A percentile compares a stretch with the other conserved stretches of the same genome.
phyloP scores from a whole-genome alignment of 2,797 vertebrate species.

The Benthosema pterotum region DNA sequence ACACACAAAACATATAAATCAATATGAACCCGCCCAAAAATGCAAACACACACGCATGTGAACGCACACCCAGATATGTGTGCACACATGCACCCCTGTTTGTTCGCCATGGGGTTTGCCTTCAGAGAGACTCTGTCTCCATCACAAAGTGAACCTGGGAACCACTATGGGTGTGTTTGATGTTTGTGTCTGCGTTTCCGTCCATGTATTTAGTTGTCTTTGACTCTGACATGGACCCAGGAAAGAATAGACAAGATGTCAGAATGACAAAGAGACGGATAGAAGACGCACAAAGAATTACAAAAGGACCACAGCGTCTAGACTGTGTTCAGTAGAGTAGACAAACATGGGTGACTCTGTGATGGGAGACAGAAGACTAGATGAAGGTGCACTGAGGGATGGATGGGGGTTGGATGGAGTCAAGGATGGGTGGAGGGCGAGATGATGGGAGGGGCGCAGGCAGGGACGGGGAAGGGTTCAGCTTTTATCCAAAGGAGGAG shows the following conservation, averaged over 20 bases:
- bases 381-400: not conserved
- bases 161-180: conserved; percentile 47
- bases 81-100: conserved; percentile 37
- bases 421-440: not conserved
- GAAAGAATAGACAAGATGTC: not conserved
- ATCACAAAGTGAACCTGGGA: conserved; percentile 63
- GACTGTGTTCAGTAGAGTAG: not conserved
- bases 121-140: conserved; percentile 63
- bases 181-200: conserved; percentile 19
- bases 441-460: conserved; percentile 8
- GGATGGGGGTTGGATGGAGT: too few species aligned
- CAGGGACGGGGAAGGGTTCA: conserved; percentile 45
- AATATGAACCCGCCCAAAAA: not conserved
- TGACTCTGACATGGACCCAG: conserved; percentile 2
- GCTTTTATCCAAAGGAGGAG: conserved; percentile 73
- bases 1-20: not conserved
- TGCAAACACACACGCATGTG: not conserved
- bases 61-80: not conserved
- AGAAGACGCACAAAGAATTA: not conserved
- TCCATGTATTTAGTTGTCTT: conserved; percentile 55
- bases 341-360: not conserved
- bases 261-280: not conserved
- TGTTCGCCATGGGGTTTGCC: conserved; percentile 68
- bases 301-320: not conserved
- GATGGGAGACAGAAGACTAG: conserved; percentile 17